A percentile compares a stretch with the other conserved stretches of the same genome.
These are phyloP conservation scores for Brienomyrus longianalis DNA, from an alignment of 2,113 vertebrate species.

Conservation along the genomic window DNA sequence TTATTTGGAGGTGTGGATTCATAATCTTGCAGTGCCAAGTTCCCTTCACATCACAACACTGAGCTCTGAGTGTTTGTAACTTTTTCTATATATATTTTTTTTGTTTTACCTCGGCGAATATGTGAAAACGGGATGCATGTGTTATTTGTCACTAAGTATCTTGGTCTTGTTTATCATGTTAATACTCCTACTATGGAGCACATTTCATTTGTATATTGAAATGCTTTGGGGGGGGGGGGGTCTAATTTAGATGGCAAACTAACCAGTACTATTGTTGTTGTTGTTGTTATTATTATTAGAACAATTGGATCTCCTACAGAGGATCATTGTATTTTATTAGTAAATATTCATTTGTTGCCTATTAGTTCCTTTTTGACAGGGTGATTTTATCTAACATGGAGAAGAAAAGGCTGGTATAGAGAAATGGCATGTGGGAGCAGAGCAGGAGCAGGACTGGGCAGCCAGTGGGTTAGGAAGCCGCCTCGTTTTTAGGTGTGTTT, in stretches of 20 bases:
- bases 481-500: background rate
- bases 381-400: background rate
- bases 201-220: background rate
- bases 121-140: background rate
- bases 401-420: background rate
- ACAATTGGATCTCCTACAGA: background rate
- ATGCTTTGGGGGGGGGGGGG: background rate
- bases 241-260: background rate
- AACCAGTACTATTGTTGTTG: background rate
- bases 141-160: background rate
- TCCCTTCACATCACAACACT: background rate
- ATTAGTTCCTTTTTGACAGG: background rate
- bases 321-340: background rate
- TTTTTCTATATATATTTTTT: background rate
- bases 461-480: background rate
- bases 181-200: background rate
- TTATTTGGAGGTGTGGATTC: background rate
- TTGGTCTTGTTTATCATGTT: background rate
- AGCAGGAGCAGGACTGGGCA: background rate
- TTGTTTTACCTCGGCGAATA: background rate
- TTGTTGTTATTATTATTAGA: too few relatives aligned
- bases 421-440: background rate
- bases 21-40: background rate
- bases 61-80: background rate
- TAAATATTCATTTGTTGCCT: background rate